Conservation (phyloP, 2,888 invertebrate species). For the Eupithecia abbreviata region DNA sequence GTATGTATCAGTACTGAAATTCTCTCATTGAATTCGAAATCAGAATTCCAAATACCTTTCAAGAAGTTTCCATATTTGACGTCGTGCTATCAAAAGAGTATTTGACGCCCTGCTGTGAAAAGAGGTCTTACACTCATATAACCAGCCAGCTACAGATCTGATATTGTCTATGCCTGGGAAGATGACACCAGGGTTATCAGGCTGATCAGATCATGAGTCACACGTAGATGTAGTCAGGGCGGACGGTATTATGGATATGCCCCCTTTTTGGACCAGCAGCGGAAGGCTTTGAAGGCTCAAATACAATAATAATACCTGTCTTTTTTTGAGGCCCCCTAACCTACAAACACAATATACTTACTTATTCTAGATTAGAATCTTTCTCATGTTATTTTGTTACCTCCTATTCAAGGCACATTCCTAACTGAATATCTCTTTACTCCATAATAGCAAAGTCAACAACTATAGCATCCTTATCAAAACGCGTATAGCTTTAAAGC, state of each 20-base stretch:
- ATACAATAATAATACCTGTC: neutral
- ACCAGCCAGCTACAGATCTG: conserved; percentile 16
- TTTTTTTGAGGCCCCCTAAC: neutral
- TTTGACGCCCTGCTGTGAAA: neutral
- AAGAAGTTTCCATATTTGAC: neutral
- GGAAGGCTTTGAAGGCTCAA: neutral
- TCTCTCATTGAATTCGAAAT: neutral
- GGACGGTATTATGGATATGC: neutral
- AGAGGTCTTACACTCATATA: conserved; percentile 2
- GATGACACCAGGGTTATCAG: conserved; percentile 42
- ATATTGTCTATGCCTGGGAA: conserved; percentile 40
- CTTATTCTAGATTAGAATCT: too few species aligned
- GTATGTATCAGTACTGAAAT: neutral
- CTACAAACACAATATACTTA: too few species aligned
- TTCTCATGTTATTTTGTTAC: too few species aligned
- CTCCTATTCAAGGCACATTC: neutral
- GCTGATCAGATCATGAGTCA: conserved; percentile 54
- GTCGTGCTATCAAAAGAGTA: neutral
- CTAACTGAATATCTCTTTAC: neutral
- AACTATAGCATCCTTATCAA: neutral
- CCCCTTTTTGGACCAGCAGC: neutral
- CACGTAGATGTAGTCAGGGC: conserved; percentile 41
- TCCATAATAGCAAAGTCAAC: neutral
- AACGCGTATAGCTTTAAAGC: neutral
- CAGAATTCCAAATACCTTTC: conserved; percentile 7